Evolutionary conservation across 2,888 invertebrate species (phyloP).

Genomic region (Leptarthrus brevirostris): DNA sequence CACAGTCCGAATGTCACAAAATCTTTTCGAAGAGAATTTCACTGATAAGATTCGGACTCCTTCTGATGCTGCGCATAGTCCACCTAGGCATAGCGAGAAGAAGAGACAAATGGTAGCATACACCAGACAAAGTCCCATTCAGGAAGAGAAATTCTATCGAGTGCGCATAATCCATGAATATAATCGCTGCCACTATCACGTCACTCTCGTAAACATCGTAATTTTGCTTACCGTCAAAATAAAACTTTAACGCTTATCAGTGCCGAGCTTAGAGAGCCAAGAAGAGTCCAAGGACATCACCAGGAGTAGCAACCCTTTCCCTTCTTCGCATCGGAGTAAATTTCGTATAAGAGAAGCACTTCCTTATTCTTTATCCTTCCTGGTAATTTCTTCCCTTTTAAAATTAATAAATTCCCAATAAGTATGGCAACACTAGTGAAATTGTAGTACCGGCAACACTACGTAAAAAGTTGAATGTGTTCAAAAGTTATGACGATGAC

Average conservation of each 20-base stretch:
- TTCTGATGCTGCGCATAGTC: background rate
- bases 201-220: background rate
- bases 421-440: background rate
- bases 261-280: background rate
- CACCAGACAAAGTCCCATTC: no score
- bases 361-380: background rate
- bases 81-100: conserved; percentile 1
- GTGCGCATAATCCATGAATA: background rate
- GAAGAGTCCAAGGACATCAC: background rate
- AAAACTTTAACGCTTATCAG: background rate
- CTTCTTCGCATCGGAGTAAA: background rate
- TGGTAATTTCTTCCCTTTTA: background rate
- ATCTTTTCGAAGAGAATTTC: background rate
- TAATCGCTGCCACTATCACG: background rate
- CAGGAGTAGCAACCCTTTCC: background rate
- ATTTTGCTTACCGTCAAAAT: conserved; percentile 5
- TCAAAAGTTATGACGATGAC: no score
- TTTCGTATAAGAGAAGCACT: background rate
- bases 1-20: background rate
- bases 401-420: background rate
- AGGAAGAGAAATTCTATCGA: background rate
- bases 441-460: no score
- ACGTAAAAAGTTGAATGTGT: no score
- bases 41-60: conserved; percentile 9
- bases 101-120: no score